phyloP scores from a whole-genome alignment of 2,888 invertebrate species.

The Drosophila macrothrix region DNA sequence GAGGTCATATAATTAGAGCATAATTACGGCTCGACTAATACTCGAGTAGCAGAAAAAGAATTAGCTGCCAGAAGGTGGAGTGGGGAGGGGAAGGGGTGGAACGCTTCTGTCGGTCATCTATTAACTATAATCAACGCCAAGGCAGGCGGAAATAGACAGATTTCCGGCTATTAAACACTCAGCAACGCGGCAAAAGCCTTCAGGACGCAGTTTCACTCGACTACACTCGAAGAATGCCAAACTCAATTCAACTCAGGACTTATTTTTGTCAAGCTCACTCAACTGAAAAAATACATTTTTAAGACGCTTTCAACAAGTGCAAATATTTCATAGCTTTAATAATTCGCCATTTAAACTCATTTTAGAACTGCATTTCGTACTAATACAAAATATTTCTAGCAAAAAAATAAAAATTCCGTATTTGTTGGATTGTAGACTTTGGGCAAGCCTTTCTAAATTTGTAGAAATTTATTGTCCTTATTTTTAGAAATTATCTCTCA shows the following conservation, averaged over 20 bases:
- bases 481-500: not conserved
- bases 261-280: not conserved
- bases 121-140: conserved; percentile 81
- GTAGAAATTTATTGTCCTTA: not conserved
- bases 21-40: conserved; percentile 77
- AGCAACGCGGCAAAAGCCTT: conserved; percentile 69
- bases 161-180: conserved; percentile 81
- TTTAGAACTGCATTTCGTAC: not conserved
- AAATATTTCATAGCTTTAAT: not conserved
- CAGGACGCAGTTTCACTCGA: conserved; percentile 33
- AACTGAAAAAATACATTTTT: not conserved
- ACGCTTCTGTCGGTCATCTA: conserved; percentile 74
- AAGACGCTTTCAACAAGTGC: not conserved
- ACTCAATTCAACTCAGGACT: not conserved
- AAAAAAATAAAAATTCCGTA: no score
- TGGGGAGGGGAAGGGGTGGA: not conserved
- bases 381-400: not conserved
- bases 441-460: not conserved
- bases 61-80: conserved; percentile 54
- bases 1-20: conserved; percentile 75
- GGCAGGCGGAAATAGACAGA: conserved; percentile 80
- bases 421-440: not conserved
- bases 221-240: conserved; percentile 33
- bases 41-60: conserved; percentile 69
- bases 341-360: not conserved